Percentiles rank a stretch among this genome's conserved stretches.
Conservation (phyloP, 2,113 vertebrate species). For the Lutjanus erythropterus region DNA sequence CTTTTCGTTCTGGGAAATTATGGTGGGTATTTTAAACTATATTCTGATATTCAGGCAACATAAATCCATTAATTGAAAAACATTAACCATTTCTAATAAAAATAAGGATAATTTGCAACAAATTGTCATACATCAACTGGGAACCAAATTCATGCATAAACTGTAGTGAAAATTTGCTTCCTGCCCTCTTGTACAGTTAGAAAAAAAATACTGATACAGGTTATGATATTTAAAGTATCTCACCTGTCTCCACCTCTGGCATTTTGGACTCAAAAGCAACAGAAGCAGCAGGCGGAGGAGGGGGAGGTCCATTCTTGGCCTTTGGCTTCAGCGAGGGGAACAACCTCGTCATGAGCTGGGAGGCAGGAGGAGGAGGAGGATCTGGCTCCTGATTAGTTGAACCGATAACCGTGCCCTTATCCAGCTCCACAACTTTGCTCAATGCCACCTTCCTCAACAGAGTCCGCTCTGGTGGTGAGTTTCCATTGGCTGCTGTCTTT, state of each 20-base stretch:
- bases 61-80: background rate
- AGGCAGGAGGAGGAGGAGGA: conserved; percentile 77
- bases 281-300: conserved; percentile 51
- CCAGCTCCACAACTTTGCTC: conserved; percentile 80
- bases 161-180: background rate
- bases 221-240: conserved; percentile 52
- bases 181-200: background rate
- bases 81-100: background rate
- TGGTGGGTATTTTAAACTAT: too few species aligned
- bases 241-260: conserved; percentile 83
- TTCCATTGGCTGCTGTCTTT: conserved; percentile 57
- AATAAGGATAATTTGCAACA: background rate
- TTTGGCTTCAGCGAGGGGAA: conserved; percentile 93
- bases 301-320: conserved; percentile 72
- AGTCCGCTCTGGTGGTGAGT: conserved; percentile 71
- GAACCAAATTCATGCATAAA: background rate
- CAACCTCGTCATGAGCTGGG: conserved; percentile 90
- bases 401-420: conserved; percentile 14
- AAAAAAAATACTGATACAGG: background rate
- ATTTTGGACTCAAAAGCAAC: conserved; percentile 66
- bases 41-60: too few species aligned
- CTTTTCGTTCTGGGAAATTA: too few species aligned
- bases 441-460: conserved; percentile 89
- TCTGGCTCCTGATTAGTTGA: conserved; percentile 54
- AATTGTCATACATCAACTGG: background rate